Evolutionary conservation across 2,888 invertebrate genomes (phyloP).

Genomic region (Tenthredo mesomela): DNA sequence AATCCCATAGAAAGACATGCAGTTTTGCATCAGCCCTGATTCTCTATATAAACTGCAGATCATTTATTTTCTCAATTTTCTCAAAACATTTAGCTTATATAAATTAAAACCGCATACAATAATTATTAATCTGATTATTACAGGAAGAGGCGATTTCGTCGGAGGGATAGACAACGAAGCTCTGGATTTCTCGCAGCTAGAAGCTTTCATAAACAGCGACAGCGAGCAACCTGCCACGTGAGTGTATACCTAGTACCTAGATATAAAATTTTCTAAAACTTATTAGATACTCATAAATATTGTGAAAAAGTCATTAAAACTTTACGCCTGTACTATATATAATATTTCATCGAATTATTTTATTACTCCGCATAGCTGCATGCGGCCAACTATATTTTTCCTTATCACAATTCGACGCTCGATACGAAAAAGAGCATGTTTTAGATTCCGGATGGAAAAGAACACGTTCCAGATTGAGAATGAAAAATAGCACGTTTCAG

Average conservation of each 20-base stretch:
- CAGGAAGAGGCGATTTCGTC: constrained; percentile 90
- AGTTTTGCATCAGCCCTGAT: not conserved
- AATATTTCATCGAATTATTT: not conserved
- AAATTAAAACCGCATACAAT: not conserved
- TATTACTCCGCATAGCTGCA: not conserved
- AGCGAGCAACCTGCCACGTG: constrained; percentile 75
- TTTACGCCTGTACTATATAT: not conserved
- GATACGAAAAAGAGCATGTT: too few species aligned
- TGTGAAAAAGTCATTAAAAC: not conserved
- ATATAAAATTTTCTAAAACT: not conserved
- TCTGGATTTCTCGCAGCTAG: constrained; percentile 89
- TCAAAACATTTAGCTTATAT: not conserved
- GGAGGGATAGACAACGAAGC: constrained; percentile 94
- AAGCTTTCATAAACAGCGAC: constrained; percentile 92
- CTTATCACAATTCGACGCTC: too few species aligned
- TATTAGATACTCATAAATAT: not conserved
- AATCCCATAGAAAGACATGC: not conserved
- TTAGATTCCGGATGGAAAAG: too few species aligned
- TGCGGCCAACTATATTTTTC: not conserved
- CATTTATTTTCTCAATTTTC: not conserved
- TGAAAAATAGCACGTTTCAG: too few species aligned
- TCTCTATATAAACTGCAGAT: not conserved
- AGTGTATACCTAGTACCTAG: too few species aligned
- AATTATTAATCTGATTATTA: constrained; percentile 61
- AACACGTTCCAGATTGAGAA: too few species aligned